These are phyloP conservation scores for Grapholita molesta DNA, from an alignment of 1,140 invertebrate genomes.

Conservation along the genomic window DNA sequence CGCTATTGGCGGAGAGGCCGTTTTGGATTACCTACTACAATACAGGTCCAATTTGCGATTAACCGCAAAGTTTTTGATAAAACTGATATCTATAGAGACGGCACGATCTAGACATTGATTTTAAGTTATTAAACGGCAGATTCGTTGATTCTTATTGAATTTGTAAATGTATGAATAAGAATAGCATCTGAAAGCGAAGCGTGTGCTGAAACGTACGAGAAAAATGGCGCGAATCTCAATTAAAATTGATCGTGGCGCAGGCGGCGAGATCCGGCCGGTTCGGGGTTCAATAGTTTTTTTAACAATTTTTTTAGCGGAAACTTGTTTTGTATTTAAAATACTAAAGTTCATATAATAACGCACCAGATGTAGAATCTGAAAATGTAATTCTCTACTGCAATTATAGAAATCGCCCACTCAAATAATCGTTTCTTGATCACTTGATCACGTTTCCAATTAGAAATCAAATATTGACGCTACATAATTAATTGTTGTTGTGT, in stretches of 20 bases:
- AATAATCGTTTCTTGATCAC: not conserved
- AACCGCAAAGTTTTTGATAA: slow-evolving; percentile 74
- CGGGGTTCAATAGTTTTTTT: not conserved
- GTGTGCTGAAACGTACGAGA: slow-evolving; percentile 23
- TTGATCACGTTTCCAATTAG: not conserved
- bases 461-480: not conserved
- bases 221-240: slow-evolving; percentile 34
- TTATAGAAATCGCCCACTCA: not conserved
- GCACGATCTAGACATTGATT: slow-evolving; percentile 32
- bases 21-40: slow-evolving; percentile 64
- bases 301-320: not conserved
- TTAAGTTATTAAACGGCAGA: slow-evolving; percentile 24
- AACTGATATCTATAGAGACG: slow-evolving; percentile 56
- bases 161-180: not conserved
- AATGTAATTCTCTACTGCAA: not conserved
- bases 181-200: not conserved
- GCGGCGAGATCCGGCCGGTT: slow-evolving; percentile 7
- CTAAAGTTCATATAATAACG: not conserved
- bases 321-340: not conserved
- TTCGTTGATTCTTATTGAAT: not conserved
- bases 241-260: slow-evolving; percentile 22
- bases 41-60: slow-evolving; percentile 71
- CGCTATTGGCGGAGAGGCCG: slow-evolving; percentile 56
- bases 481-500: not conserved
- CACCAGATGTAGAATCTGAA: not conserved